A percentile compares a stretch with the other conserved stretches of the same genome.
Evolutionary conservation across 2,113 vertebrate genomes (phyloP).

Genomic region (Pithys albifrons): DNA sequence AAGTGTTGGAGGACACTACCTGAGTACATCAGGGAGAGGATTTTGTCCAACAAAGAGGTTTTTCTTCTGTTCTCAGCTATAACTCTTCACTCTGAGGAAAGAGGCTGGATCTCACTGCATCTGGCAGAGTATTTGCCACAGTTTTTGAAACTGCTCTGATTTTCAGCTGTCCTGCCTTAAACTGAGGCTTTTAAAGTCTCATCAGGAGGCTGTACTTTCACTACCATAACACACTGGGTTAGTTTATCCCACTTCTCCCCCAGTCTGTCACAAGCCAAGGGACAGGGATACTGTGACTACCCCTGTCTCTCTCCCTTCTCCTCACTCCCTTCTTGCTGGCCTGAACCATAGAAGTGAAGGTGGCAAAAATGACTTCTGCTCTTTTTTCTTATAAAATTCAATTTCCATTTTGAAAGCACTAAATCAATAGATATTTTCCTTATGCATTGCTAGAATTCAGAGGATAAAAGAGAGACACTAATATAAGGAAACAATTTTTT

Average conservation of each 20-base stretch:
- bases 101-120: neutral
- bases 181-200: neutral
- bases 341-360: neutral
- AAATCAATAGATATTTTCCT: neutral
- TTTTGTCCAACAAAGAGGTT: neutral
- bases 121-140: rapidly evolving
- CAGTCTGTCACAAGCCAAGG: neutral
- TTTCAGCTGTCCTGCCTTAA: neutral
- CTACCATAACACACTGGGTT: rapidly evolving
- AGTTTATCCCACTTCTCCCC: neutral
- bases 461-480: neutral
- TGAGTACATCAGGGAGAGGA: rapidly evolving
- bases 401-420: neutral
- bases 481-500: neutral
- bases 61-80: neutral
- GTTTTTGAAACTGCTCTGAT: neutral
- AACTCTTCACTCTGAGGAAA: neutral
- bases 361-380: neutral
- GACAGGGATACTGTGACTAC: neutral
- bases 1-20: rapidly evolving
- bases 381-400: rapidly evolving
- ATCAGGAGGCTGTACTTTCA: rapidly evolving
- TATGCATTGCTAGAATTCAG: neutral
- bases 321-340: neutral
- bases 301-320: neutral